Evolutionary conservation across 1,140 invertebrate genomes (phyloP), one percentile per base, ranked within the genome.

Genomic region (Neotoxoptera formosana): DNA sequence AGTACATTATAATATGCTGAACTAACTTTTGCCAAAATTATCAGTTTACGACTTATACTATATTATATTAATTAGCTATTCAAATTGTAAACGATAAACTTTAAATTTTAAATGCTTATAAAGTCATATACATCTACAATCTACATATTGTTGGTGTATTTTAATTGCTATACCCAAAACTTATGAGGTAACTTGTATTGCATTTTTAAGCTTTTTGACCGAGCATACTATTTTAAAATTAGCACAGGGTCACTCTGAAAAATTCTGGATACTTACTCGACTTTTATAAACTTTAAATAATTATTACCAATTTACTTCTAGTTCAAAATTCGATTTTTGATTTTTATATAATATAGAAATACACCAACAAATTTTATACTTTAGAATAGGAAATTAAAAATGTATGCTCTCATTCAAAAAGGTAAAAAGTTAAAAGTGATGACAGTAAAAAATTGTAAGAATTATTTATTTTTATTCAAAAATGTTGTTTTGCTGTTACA

Each of bases 171-270:
- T 60, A 30, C 2, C 2, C 25, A 60, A 11, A 60, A 11, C 25
- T 30, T 60, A 30, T 60, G 25, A 30, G 1, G 56, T 2, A 3
- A 14, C 0, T 11, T 60, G 60, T n/a, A 7, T 67, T n/a, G 17
- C 17, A 67, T 67, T n/a, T 67, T 67, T 67, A n/a, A n/a, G 60
- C 4, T 14, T 67, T n/a, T 67, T 17, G 6, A 67, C 9, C 30
- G 14, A 17, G 11, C 0, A 17, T 17, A n/a, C 30, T 6, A 67
- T n/a, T n/a, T 60, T 67, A 4, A 30, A n/a, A 3, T 0, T 67
- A 3, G 0, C 30, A 17, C 30, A 6, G 11, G 14, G 11, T 14
- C 2, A 67, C 11, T 0, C 11, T 30, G 30, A 3, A n/a, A n/a
- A n/a, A 67, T 67, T 4, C 7, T n/a, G 30, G 0, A 17, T 4